Percentiles rank a stretch among this genome's conserved stretches.
Conservation (phyloP, 2,888 invertebrate species). For the Rapana venosa region DNA sequence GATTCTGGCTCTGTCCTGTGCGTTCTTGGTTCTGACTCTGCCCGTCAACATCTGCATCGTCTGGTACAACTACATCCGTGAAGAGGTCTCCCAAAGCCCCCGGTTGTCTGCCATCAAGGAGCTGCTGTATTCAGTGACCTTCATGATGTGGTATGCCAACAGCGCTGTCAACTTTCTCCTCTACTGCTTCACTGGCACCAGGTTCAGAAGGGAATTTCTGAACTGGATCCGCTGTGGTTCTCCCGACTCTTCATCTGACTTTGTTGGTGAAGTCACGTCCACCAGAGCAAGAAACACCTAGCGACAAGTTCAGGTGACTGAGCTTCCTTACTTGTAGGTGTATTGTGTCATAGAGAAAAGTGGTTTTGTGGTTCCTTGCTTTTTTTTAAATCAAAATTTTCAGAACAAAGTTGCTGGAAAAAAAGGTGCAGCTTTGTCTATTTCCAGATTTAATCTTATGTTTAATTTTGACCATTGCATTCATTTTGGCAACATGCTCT, state of each 20-base stretch:
- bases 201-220: background rate
- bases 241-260: background rate
- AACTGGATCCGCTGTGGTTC: background rate
- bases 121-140: background rate
- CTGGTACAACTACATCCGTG: too few species aligned
- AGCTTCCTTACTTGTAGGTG: too few species aligned
- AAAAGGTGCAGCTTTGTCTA: too few species aligned
- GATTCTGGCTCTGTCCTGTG: background rate
- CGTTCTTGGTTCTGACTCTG: background rate
- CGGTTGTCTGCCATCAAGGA: background rate
- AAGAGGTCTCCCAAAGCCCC: background rate
- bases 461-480: too few species aligned
- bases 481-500: too few species aligned
- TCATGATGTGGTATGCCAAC: background rate
- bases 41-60: background rate
- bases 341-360: too few species aligned
- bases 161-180: slow-evolving; percentile 7
- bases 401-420: too few species aligned
- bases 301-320: too few species aligned
- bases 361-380: too few species aligned
- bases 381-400: too few species aligned
- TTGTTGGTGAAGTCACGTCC: background rate
- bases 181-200: background rate
- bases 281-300: too few species aligned
- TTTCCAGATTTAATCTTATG: too few species aligned